These are phyloP conservation scores for Phortica okadai DNA, from an alignment of 2,888 invertebrate species.

Conservation along the genomic window DNA sequence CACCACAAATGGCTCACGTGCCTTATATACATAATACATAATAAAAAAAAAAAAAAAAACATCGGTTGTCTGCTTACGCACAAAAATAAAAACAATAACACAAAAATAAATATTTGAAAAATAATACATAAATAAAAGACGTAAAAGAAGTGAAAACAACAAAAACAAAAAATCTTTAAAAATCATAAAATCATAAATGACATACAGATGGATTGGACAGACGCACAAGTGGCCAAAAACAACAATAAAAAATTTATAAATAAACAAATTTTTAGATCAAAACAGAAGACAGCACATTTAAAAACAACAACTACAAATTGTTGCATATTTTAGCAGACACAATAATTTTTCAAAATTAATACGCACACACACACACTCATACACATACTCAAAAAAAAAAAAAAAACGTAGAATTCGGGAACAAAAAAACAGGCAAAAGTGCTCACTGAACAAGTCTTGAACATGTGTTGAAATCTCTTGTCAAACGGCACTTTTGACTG, in stretches of 20 bases:
- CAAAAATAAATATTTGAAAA: background rate
- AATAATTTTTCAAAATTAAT: background rate
- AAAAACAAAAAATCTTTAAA: background rate
- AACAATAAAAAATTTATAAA: background rate
- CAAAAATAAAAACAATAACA: background rate
- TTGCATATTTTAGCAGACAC: background rate
- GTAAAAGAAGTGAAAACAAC: background rate
- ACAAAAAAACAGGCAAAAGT: background rate
- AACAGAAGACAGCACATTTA: background rate
- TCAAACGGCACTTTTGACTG: background rate
- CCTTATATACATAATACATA: too few relatives aligned
- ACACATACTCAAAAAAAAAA: background rate
- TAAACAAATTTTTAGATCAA: conserved; percentile 7
- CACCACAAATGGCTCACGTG: too few relatives aligned
- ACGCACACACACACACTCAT: too few relatives aligned
- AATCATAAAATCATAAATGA: background rate
- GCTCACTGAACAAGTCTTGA: too few relatives aligned
- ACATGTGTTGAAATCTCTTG: background rate
- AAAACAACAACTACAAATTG: background rate
- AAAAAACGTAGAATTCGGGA: background rate
- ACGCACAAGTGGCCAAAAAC: background rate
- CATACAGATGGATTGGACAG: background rate
- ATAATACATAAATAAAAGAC: background rate
- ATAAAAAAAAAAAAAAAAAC: background rate
- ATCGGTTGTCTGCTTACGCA: background rate